These are phyloP conservation scores for Panthera uncia DNA, from an alignment of 2,113 vertebrate genomes.

Conservation along the genomic window DNA sequence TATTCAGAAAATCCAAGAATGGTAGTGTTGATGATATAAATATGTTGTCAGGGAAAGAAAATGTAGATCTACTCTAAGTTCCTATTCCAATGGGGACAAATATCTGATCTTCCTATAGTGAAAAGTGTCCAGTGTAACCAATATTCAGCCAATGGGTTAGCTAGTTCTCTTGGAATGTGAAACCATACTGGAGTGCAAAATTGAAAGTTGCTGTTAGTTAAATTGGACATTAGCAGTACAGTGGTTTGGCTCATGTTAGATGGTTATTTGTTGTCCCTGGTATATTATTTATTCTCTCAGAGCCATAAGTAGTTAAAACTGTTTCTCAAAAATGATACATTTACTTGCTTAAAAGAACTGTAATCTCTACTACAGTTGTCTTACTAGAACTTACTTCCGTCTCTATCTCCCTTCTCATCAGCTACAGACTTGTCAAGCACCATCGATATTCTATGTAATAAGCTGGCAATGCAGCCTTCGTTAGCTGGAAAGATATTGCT, in stretches of 20 bases:
- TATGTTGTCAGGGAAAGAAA: background rate
- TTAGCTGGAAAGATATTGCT: background rate
- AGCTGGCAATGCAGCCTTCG: background rate
- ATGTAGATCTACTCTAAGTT: background rate
- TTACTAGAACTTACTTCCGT: background rate
- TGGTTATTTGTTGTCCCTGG: background rate
- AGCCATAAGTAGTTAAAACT: background rate
- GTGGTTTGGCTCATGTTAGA: background rate
- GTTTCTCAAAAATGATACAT: background rate
- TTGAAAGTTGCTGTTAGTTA: background rate
- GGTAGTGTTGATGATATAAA: background rate
- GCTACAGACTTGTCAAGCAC: background rate
- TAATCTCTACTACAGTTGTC: background rate
- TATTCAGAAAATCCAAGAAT: constrained; percentile 1
- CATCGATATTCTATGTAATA: background rate
- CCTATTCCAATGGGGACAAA: background rate
- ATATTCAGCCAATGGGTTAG: background rate
- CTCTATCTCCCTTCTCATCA: background rate
- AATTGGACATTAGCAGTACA: too few species aligned
- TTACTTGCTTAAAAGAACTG: background rate
- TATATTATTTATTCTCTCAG: background rate
- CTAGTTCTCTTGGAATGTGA: background rate
- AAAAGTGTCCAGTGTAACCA: background rate
- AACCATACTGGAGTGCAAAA: background rate
- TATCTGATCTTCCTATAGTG: background rate